Evolutionary conservation across 2,888 invertebrate genomes (phyloP).

Genomic region (Tipula lateralis): DNA sequence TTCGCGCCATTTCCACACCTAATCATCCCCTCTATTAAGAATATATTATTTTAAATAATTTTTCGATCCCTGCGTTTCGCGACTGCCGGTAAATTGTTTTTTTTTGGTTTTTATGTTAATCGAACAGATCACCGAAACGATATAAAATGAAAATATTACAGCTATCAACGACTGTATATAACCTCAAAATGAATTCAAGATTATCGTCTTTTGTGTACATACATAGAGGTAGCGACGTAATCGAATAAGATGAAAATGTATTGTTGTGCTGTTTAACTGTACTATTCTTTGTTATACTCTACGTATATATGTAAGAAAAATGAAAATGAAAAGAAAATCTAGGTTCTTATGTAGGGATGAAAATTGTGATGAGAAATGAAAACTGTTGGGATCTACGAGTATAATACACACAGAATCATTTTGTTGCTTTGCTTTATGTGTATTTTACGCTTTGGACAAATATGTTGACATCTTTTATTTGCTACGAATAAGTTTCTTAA

Average conservation of each 20-base stretch:
- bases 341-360: not conserved
- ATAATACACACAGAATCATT: not conserved
- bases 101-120: not conserved
- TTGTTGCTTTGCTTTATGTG: not conserved
- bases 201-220: not conserved
- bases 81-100: not conserved
- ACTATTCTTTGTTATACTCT: not conserved
- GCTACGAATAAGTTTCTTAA: not conserved
- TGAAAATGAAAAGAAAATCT: not conserved
- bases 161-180: not conserved
- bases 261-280: not conserved
- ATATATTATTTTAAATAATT: not conserved
- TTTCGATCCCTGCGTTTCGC: not conserved
- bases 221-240: not conserved
- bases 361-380: not conserved
- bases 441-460: not conserved
- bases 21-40: not conserved
- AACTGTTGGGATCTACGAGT: not conserved
- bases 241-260: not conserved
- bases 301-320: not conserved
- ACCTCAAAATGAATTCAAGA: not conserved
- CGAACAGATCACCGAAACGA: constrained; percentile 11
- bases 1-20: not conserved
- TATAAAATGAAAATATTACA: not conserved
- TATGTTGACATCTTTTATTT: not conserved